Evolutionary conservation across 2,113 vertebrate species (phyloP).

Genomic region (Rhombomys opimus): DNA sequence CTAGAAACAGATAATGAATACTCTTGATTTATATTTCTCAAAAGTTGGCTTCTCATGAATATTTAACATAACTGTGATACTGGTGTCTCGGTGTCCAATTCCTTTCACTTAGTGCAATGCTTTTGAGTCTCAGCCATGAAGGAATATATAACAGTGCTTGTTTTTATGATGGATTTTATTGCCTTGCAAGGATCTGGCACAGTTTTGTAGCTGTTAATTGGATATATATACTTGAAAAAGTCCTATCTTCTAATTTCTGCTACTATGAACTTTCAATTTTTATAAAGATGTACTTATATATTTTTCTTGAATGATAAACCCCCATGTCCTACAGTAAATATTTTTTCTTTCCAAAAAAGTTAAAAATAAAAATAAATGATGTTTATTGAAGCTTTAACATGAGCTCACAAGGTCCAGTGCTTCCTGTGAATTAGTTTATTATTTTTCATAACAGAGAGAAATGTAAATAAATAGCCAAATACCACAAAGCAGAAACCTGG

Average conservation of each 20-base stretch:
- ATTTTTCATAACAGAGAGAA: background rate
- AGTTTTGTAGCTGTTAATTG: background rate
- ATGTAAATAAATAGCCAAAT: background rate
- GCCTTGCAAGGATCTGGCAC: background rate
- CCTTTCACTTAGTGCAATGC: background rate
- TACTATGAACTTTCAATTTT: background rate
- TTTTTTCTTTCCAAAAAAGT: background rate
- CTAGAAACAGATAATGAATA: background rate
- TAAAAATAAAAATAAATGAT: background rate
- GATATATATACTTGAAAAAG: background rate
- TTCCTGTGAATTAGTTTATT: background rate
- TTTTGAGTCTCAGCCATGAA: background rate
- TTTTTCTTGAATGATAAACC: background rate
- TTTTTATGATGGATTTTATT: background rate
- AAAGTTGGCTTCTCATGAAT: background rate
- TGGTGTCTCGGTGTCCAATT: background rate
- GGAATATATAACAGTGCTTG: background rate
- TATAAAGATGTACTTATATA: background rate
- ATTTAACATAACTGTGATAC: background rate
- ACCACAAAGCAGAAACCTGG: background rate
- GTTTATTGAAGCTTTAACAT: background rate
- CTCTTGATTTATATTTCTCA: background rate
- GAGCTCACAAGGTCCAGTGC: background rate
- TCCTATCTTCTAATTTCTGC: background rate
- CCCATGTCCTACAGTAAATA: background rate